Evolutionary conservation across 2,113 vertebrate species (phyloP).

Genomic region (Pogonocichla stellata): DNA sequence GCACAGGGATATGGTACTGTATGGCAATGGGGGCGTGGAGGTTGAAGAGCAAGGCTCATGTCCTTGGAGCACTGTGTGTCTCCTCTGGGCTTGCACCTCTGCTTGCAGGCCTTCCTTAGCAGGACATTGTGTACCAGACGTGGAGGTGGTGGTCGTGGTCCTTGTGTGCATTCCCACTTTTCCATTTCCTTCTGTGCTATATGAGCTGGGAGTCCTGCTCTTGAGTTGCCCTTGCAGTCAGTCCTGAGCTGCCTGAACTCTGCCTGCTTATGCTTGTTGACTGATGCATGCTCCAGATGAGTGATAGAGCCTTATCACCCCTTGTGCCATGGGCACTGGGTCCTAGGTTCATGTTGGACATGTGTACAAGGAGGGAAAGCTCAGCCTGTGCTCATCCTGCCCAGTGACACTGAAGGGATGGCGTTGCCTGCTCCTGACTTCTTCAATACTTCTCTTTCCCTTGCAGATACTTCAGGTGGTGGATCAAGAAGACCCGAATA

Average conservation of each 20-base stretch:
- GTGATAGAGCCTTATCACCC: neutral
- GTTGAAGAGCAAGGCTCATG: fast-evolving
- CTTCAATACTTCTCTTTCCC: neutral
- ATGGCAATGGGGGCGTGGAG: fast-evolving
- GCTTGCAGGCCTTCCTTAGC: neutral
- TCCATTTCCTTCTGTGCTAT: neutral
- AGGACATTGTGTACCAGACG: fast-evolving
- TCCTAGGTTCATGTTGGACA: fast-evolving
- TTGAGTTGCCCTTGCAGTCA: neutral
- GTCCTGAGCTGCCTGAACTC: neutral
- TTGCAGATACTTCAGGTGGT: constrained; percentile 91
- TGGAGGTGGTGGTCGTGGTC: neutral
- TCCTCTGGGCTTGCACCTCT: neutral
- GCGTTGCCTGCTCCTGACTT: fast-evolving
- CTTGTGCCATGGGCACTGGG: fast-evolving
- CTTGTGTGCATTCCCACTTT: neutral
- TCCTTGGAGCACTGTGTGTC: neutral
- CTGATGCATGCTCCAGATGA: fast-evolving
- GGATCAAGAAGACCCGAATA: constrained; percentile 89
- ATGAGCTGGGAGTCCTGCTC: fast-evolving
- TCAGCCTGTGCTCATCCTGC: fast-evolving
- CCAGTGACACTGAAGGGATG: neutral
- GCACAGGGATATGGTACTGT: neutral
- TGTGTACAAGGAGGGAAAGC: neutral
- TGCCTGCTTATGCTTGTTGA: neutral